These are phyloP conservation scores for Thymelicus acteon DNA, from an alignment of 2,888 invertebrate species.

Conservation along the genomic window DNA sequence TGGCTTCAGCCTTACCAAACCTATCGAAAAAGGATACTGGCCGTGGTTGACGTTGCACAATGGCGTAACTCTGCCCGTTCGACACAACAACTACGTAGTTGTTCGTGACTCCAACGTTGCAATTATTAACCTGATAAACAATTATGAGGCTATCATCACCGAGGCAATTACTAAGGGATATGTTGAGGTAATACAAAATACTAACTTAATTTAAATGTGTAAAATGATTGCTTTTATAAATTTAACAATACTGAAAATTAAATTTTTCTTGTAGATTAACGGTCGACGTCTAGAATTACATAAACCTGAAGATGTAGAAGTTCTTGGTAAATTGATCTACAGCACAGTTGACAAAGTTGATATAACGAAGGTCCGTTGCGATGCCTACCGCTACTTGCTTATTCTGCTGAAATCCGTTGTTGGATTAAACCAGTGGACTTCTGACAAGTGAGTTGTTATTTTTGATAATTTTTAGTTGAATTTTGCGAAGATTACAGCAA, in stretches of 20 bases:
- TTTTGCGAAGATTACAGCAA: too few species aligned
- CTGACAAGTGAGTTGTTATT: constrained; percentile 65
- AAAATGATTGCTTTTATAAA: too few species aligned
- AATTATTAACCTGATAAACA: constrained; percentile 64
- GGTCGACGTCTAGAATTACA: constrained; percentile 66
- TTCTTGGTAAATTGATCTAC: constrained; percentile 81
- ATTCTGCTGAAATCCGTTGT: constrained; percentile 80
- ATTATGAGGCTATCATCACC: constrained; percentile 82
- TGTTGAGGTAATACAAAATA: constrained; percentile 60
- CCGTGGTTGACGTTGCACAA: constrained; percentile 83
- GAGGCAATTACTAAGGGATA: constrained; percentile 85
- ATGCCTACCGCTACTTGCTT: constrained; percentile 85
- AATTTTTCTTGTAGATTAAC: constrained; percentile 58
- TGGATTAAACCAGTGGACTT: constrained; percentile 66
- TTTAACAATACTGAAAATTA: too few species aligned
- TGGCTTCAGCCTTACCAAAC: constrained; percentile 74
- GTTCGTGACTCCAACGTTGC: constrained; percentile 61
- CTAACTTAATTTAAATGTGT: neutral
- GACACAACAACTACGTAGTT: constrained; percentile 73
- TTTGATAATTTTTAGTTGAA: neutral
- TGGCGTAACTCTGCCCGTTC: constrained; percentile 81
- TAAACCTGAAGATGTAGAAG: constrained; percentile 79
- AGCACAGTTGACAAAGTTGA: constrained; percentile 72
- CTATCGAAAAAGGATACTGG: constrained; percentile 81
- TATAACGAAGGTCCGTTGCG: constrained; percentile 61